Evolutionary conservation across 2,797 vertebrate genomes (phyloP), one percentile per base, ranked within the genome.

Genomic region (Eulemur rubriventer): DNA sequence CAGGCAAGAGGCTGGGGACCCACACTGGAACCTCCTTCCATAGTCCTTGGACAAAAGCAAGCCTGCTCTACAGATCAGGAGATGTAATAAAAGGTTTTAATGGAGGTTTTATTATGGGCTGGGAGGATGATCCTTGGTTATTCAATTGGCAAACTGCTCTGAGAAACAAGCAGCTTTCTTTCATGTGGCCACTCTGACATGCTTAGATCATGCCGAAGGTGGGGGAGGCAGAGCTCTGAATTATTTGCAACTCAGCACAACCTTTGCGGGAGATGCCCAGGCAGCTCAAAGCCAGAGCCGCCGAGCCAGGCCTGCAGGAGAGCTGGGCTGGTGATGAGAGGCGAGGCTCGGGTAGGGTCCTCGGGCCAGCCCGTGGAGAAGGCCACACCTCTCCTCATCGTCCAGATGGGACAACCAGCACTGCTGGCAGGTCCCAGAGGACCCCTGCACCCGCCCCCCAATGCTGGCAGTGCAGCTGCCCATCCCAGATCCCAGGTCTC

Each of bases 101-200:
- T 91, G 88, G 14, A 65, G 38, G 55, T 96, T 97, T 97, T 97
- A 96, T 95, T 79, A 55, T 75, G 88, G 86, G 61, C 75, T 91
- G 48, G 91, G 94, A 97, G 67, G 79, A 75, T 85, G 89, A 93
- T 70, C 73, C 38, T 97, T 91, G 84, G 63, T 93, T 93, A 83
- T 96, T 91, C 94, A 81, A 79, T 14, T 97, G 95, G 94, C 97
- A 97, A 38, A 67, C 41, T 63, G 18, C 83, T 96, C 85, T 91
- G 79, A 97, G 93, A 97, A 95, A 95, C 61, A 86, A 92, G 73
- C 85, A 94, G 75, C 2, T 96, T 85, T 81, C 96, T 97, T 97
- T 97, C 92, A 97, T 93, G 97, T 97, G 96, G 92, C 82, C 72
- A 95, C 79, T 50, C 72, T 86, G 85, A 97, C 70, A 87, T 73